Evolutionary conservation across 1,140 invertebrate species (phyloP), one percentile per base, ranked within the genome.

Genomic region (Aleiodes sp.): DNA sequence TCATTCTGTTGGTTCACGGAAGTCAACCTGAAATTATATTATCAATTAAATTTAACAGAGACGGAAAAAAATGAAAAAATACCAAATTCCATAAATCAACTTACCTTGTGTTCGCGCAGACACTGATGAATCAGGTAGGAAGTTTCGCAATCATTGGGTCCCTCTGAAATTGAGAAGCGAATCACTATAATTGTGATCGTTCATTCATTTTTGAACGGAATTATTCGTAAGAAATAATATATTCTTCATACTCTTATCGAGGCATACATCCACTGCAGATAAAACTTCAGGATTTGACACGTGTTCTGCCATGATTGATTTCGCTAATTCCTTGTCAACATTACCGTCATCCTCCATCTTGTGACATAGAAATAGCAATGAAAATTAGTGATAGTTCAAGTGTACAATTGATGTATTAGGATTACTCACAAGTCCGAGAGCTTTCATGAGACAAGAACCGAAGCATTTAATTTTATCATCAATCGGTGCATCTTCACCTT

Each of bases 401-500:
- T 4, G n/a, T 24, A 14, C 8, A 19, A 24, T 24, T 12, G 9
- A 7, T 4, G 31, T 12, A 16, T 52, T 46, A 2, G 8, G 37
- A 24, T 24, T 4, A 37, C 60, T 39, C 2, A 63, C 60, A 2
- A 41, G n/a, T 63, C 60, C 60, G 12, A 26, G 2, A 8, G 4
- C 12, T 21, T 37, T 63, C 60, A 63, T n/a, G 16, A 63, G 12
- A 9, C 60, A 63, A 7, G 60, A 28, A 63, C 60, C 33, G 16
- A 63, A 39, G 33, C 60, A 63, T 41, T 63, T 63, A 0, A 39
- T 2, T 39, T 63, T 63, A 6, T 37, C 33, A 63, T 63, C 60
- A 21, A 33, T 19, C 39, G n/a, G 24, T 21, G 19, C 2, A 10
- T 21, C 12, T 16, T 21, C 60, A n/a, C 1, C 10, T 10, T 16